phyloP scores from a whole-genome alignment of 1,140 invertebrate genomes.

The Formica exsecta region DNA sequence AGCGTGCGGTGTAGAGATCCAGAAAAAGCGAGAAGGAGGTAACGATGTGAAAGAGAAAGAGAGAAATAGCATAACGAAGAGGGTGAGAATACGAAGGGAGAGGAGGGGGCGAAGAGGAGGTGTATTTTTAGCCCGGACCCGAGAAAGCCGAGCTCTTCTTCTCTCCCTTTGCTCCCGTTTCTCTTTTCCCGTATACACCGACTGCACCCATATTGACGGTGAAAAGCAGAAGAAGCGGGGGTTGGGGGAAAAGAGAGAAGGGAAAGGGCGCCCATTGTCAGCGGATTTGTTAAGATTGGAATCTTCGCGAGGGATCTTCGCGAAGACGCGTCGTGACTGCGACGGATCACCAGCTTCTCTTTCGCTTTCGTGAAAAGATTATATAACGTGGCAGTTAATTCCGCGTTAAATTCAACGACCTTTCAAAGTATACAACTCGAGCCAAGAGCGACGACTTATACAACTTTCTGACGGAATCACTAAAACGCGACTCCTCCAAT shows the following conservation, averaged over 20 bases:
- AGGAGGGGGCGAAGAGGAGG: conserved; percentile 63
- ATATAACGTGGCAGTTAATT: conserved; percentile 1
- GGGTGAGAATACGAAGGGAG: conserved; percentile 31
- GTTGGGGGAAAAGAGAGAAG: conserved; percentile 8
- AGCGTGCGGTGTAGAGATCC: conserved; percentile 34
- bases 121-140: conserved; percentile 70
- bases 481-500: neutral
- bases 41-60: neutral
- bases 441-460: neutral
- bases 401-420: conserved; percentile 26
- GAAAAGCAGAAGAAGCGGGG: conserved; percentile 68
- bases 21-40: conserved; percentile 50
- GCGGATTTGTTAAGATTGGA: conserved; percentile 59
- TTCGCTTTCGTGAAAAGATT: conserved; percentile 17
- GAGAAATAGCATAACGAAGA: neutral
- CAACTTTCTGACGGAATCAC: neutral
- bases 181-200: conserved; percentile 58
- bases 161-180: conserved; percentile 71
- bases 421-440: neutral
- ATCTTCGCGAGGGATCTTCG: neutral
- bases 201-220: conserved; percentile 67
- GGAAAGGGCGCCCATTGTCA: conserved; percentile 54
- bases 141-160: conserved; percentile 59
- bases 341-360: conserved; percentile 19
- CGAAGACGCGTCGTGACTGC: conserved; percentile 8